A percentile compares a stretch with the other conserved stretches of the same genome.
These are phyloP conservation scores for Laticauda colubrina DNA, from an alignment of 2,113 vertebrate species.

Conservation along the genomic window DNA sequence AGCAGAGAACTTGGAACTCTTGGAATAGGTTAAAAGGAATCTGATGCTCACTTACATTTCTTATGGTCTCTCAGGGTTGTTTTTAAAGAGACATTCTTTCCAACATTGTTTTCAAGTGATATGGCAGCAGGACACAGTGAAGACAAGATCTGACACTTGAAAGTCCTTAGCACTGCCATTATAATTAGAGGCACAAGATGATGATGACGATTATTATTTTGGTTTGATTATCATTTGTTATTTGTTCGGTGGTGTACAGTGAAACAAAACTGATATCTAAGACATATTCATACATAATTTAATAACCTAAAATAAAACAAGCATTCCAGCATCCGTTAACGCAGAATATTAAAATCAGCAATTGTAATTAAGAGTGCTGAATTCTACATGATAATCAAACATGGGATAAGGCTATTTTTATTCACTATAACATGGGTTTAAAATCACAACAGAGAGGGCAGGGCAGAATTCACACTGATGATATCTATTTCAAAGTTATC, in stretches of 20 bases:
- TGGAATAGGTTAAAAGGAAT: background rate
- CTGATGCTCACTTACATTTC: background rate
- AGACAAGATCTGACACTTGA: background rate
- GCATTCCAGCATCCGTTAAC: background rate
- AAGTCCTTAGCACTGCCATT: background rate
- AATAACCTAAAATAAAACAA: background rate
- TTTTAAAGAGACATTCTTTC: background rate
- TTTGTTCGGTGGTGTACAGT: background rate
- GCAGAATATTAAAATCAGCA: background rate
- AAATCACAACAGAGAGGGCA: background rate
- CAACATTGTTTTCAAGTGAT: background rate
- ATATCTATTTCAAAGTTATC: background rate
- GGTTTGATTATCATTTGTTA: background rate
- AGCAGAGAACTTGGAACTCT: background rate
- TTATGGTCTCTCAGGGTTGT: background rate
- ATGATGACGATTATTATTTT: background rate
- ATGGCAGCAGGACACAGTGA: background rate
- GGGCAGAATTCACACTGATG: background rate
- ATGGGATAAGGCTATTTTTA: background rate
- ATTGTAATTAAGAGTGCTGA: background rate
- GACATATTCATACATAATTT: background rate
- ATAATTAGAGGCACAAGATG: background rate
- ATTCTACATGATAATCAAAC: background rate
- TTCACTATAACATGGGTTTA: background rate
- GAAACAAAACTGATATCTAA: background rate